Evolutionary conservation across 2,797 vertebrate species (phyloP).

Genomic region (Rhincodon typus): DNA sequence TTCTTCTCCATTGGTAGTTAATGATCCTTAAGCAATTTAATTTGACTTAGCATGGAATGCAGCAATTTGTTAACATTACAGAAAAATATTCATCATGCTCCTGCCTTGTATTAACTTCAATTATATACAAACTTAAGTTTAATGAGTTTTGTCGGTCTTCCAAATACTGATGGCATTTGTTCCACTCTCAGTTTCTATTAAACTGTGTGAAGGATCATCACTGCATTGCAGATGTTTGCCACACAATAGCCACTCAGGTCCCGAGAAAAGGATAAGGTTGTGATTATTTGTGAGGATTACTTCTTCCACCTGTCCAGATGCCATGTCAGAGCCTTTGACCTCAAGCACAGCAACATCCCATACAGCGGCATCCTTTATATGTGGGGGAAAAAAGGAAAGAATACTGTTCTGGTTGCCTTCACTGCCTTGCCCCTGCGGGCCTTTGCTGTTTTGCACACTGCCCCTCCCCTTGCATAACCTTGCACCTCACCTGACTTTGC

Average conservation of each 20-base stretch:
- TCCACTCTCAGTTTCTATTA: not conserved
- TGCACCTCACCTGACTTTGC: not conserved
- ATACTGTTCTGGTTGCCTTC: too few species aligned
- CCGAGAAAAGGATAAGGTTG: not conserved
- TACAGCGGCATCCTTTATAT: not conserved
- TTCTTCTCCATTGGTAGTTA: not conserved
- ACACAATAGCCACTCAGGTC: not conserved
- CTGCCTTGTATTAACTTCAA: not conserved
- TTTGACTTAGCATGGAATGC: constrained; percentile 2
- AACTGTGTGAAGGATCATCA: not conserved
- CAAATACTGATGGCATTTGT: not conserved
- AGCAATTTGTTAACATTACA: not conserved
- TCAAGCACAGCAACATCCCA: not conserved
- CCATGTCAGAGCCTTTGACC: not conserved
- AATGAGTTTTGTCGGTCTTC: not conserved
- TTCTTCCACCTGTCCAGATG: not conserved
- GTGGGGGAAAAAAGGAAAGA: not conserved
- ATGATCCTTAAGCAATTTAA: not conserved
- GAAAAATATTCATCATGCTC: not conserved
- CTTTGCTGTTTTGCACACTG: too few species aligned
- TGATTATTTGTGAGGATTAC: not conserved
- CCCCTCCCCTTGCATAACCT: too few species aligned
- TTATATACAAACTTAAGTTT: not conserved
- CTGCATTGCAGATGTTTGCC: not conserved
- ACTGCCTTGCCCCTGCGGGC: not conserved